Evolutionary conservation across 2,888 invertebrate genomes (phyloP).

Genomic region (Athrips mouffetella): DNA sequence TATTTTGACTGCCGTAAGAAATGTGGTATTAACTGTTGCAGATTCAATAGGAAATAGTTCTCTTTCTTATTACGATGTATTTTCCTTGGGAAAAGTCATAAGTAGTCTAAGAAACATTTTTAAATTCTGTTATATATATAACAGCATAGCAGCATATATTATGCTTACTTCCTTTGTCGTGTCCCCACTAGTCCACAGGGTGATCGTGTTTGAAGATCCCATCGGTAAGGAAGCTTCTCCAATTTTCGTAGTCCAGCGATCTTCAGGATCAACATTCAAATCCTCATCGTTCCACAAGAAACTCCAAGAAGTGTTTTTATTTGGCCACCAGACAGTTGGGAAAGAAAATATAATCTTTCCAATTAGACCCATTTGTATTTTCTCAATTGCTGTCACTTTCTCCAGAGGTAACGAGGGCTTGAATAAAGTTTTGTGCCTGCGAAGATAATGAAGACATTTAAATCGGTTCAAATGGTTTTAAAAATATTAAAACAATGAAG

Average conservation of each 20-base stretch:
- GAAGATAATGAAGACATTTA: no score
- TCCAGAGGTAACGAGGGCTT: conserved; percentile 63
- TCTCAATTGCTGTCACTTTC: conserved; percentile 74
- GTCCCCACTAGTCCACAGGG: conserved; percentile 1
- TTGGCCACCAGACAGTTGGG: conserved; percentile 24
- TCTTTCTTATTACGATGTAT: not conserved
- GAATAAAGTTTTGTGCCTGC: conserved; percentile 56
- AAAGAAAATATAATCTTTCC: conserved; percentile 28
- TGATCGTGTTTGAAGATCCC: conserved; percentile 8
- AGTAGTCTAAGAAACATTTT: not conserved
- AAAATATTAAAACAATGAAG: no score
- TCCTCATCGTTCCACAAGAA: conserved; percentile 20
- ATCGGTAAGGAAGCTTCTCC: not conserved
- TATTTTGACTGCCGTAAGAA: no score
- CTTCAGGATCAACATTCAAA: conserved; percentile 1
- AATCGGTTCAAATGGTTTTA: no score
- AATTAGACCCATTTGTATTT: conserved; percentile 73
- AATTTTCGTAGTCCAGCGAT: conserved; percentile 19
- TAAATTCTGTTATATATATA: not conserved
- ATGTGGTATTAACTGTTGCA: no score
- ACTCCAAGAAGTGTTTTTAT: not conserved
- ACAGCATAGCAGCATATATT: no score
- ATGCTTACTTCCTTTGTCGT: not conserved
- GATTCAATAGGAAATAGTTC: no score
- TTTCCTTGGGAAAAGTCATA: not conserved